A percentile compares a stretch with the other conserved stretches of the same genome.
Evolutionary conservation across 2,113 vertebrate genomes (phyloP).

Genomic region (Dasyprocta punctata): DNA sequence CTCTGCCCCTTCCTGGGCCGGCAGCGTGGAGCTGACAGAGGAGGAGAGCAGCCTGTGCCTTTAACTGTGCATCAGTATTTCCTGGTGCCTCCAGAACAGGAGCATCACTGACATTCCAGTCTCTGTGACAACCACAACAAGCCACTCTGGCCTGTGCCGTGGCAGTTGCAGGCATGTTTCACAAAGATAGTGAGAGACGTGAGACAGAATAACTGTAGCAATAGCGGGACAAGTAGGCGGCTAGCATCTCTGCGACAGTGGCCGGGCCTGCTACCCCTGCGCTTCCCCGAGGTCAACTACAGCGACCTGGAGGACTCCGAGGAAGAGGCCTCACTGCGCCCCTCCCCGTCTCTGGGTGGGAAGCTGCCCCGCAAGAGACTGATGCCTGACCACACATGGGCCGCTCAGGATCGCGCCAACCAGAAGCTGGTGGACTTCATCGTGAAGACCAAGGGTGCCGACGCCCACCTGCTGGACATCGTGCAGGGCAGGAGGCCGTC

Average conservation of each 20-base stretch:
- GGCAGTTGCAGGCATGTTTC: neutral
- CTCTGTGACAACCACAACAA: too few relatives aligned
- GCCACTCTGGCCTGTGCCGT: neutral
- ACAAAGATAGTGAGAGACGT: too few relatives aligned
- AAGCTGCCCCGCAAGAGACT: neutral
- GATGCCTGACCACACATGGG: neutral
- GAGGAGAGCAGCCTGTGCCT: too few relatives aligned
- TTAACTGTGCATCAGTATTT: neutral
- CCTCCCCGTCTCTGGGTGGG: rapidly evolving
- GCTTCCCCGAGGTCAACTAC: neutral
- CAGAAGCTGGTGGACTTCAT: neutral
- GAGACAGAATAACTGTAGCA: neutral
- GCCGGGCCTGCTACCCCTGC: too few relatives aligned
- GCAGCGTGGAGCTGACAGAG: neutral
- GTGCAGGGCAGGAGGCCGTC: neutral
- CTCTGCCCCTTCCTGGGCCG: neutral
- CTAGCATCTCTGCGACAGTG: neutral
- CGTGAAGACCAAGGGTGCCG: neutral
- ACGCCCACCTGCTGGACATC: neutral
- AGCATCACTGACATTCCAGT: neutral
- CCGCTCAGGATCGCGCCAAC: neutral
- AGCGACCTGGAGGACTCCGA: neutral
- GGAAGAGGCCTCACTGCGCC: neutral
- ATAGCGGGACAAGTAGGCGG: neutral
- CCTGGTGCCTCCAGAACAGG: neutral